Evolutionary conservation across 2,113 vertebrate genomes (phyloP).

Genomic region (Stigmatopora argus): DNA sequence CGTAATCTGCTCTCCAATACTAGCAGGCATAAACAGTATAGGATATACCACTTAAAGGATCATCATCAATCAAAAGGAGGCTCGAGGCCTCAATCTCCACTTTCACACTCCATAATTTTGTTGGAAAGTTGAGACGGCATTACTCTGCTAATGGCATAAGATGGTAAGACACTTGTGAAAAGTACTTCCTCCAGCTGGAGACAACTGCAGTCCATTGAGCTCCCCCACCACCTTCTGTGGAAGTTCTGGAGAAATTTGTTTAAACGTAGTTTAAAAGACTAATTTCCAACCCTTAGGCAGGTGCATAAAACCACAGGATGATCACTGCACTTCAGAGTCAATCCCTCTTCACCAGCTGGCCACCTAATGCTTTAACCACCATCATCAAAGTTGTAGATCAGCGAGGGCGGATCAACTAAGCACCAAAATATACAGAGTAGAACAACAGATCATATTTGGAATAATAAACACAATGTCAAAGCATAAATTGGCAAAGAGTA

Average conservation of each 20-base stretch:
- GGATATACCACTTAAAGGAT: constrained; percentile 39
- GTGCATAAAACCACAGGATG: constrained; percentile 48
- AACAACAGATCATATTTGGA: constrained; percentile 28
- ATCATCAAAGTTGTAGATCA: constrained; percentile 24
- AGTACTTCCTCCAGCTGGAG: constrained; percentile 6
- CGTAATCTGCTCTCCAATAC: constrained; percentile 16
- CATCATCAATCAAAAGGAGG: constrained; percentile 36
- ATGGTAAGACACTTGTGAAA: not conserved
- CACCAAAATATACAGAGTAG: constrained; percentile 25
- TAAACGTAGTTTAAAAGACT: constrained; percentile 52
- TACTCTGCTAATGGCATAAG: constrained; percentile 26
- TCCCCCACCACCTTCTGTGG: constrained; percentile 10
- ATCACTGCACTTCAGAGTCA: constrained; percentile 30
- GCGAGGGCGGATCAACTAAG: constrained; percentile 40
- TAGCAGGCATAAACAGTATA: constrained; percentile 17
- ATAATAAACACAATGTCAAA: constrained; percentile 40
- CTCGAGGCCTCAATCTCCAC: constrained; percentile 19
- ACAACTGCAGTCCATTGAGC: constrained; percentile 28
- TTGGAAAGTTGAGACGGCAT: constrained; percentile 31
- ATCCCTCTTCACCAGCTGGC: constrained; percentile 55
- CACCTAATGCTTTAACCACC: constrained; percentile 32
- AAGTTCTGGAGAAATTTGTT: constrained; percentile 34
- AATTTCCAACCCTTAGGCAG: constrained; percentile 33
- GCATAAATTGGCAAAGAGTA: constrained; percentile 55
- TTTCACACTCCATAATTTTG: constrained; percentile 17